Evolutionary conservation across 2,888 invertebrate species (phyloP), one percentile per base, ranked within the genome.

Genomic region (Hemicrepidius hirtus): DNA sequence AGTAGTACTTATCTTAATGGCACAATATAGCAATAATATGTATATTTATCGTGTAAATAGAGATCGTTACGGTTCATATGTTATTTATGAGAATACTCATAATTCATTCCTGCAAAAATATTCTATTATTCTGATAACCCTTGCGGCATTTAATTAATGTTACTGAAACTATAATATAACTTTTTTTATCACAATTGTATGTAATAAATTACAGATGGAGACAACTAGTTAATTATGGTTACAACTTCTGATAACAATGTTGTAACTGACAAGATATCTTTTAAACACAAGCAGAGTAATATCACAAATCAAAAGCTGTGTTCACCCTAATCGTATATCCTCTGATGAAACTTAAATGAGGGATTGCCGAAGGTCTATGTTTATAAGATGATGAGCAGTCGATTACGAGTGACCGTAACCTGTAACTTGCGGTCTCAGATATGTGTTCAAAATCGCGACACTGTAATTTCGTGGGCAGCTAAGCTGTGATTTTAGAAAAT

Each of bases 401-500:
- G 76, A 73, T 71, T 76, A 75, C 73, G 32, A 53, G 50, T 53
- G 65, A 67, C 41, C 49, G 41, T 68, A 78, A 78, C 76, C 76
- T 78, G 69, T 80, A 78, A 80, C 76, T 78, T 77, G 72, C 65
- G 62, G 76, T 74, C 70, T 67, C 76, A 67, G 76, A 76, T 77
- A 77, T 80, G 70, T 79, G 77, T 78, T 79, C 76, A 79, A 79
- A 79, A 76, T 75, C 78, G 82, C 82, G 83, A 83, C 83, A 82
- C 85, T 83, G 82, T 86, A 86, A 86, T 86, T 86, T 85, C 81
- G 84, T 85, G 83, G 85, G 85, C 84, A 83, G 85, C 83, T 80
- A 85, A 84, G 84, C 84, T 83, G 84, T 85, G 85, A 86, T 86
- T 86, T 86, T 81, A 82, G 84, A 84, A 85, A 85, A 86, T 84